Conservation (phyloP, 64 coral and sea anemone genomes). For the Dendrophyllia cribrosa region DNA sequence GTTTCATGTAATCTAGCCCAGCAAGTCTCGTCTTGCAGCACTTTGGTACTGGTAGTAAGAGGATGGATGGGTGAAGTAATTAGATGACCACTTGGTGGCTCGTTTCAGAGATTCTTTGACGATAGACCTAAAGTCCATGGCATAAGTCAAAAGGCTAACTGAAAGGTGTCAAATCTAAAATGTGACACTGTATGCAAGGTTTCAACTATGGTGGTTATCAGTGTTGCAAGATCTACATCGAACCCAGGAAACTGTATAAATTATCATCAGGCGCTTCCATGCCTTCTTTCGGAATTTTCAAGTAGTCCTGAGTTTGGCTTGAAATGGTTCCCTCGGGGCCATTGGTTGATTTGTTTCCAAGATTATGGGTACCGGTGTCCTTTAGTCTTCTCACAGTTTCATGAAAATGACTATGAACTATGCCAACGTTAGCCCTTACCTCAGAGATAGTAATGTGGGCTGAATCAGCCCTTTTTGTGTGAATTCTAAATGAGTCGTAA, state of each 20-base stretch:
- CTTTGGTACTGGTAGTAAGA: constrained; percentile 57
- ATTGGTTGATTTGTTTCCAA: too few relatives aligned
- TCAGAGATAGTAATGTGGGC: constrained; percentile 15
- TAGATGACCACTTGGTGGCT: constrained; percentile 44
- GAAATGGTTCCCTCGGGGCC: too few relatives aligned
- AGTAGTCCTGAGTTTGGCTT: too few relatives aligned
- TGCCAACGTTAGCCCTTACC: constrained; percentile 11
- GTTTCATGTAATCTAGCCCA: constrained; percentile 3
- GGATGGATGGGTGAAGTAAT: constrained; percentile 41
- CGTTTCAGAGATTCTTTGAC: constrained; percentile 30
- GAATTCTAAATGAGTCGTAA: constrained; percentile 28
- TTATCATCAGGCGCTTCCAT: too few relatives aligned
- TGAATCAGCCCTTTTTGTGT: not conserved
- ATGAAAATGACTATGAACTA: constrained; percentile 10
- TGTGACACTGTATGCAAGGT: constrained; percentile 34
- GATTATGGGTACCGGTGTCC: not conserved
- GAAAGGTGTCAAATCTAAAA: constrained; percentile 42
- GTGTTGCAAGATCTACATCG: too few relatives aligned
- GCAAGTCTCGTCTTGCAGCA: not conserved
- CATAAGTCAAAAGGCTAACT: constrained; percentile 25
- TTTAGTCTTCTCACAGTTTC: constrained; percentile 14
- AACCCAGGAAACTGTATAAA: too few relatives aligned
- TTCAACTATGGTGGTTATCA: too few relatives aligned
- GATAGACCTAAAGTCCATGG: constrained; percentile 31
- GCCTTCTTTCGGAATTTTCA: too few relatives aligned